Evolutionary conservation across 2,113 vertebrate genomes (phyloP).

Genomic region (Cololabis saira): DNA sequence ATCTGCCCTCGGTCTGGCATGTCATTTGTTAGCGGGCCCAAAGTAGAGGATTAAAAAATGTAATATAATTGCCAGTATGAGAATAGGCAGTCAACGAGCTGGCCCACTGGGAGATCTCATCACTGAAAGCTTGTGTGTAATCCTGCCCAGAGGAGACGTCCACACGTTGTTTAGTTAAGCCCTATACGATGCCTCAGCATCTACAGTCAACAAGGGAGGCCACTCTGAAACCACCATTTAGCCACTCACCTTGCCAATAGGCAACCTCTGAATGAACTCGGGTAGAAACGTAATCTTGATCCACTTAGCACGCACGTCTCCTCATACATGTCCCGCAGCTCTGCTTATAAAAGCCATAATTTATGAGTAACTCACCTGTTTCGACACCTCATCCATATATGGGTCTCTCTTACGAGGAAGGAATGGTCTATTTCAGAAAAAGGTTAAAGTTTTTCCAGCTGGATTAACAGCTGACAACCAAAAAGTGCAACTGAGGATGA

Average conservation of each 20-base stretch:
- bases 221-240: slow-evolving; percentile 25
- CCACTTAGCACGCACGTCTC: neutral
- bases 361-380: slow-evolving; percentile 38
- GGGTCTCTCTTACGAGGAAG: neutral
- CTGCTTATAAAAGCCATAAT: slow-evolving; percentile 19
- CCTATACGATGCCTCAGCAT: slow-evolving; percentile 29
- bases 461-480: slow-evolving; percentile 2
- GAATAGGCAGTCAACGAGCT: slow-evolving; percentile 59
- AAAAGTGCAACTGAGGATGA: neutral
- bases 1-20: slow-evolving; percentile 51
- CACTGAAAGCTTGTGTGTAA: slow-evolving; percentile 54
- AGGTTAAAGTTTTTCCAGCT: neutral
- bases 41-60: slow-evolving; percentile 66
- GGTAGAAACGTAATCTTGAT: slow-evolving; percentile 16
- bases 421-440: neutral
- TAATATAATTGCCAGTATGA: slow-evolving; percentile 67
- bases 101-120: slow-evolving; percentile 31
- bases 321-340: slow-evolving; percentile 16
- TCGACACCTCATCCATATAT: slow-evolving; percentile 24
- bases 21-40: slow-evolving; percentile 52
- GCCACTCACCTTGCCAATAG: neutral
- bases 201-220: slow-evolving; percentile 1
- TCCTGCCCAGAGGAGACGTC: slow-evolving; percentile 56
- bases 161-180: slow-evolving; percentile 33
- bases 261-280: slow-evolving; percentile 49